Evolutionary conservation across 2,113 vertebrate genomes (phyloP).

Genomic region (Holacanthus passer): DNA sequence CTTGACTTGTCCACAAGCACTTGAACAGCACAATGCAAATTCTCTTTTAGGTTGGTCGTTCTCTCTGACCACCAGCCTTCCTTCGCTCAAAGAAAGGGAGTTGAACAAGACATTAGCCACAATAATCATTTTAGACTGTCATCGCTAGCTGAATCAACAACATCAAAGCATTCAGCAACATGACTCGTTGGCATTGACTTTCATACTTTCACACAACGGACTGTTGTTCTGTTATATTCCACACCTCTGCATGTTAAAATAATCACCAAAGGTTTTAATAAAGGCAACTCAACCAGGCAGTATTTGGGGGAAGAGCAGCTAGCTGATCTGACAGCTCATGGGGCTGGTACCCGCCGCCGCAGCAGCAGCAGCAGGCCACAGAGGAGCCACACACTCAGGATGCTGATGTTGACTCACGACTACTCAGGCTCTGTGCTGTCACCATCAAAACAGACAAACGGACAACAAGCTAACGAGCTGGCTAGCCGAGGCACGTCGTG

Average conservation of each 20-base stretch:
- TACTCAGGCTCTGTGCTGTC: neutral
- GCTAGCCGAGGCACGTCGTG: neutral
- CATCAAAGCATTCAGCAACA: neutral
- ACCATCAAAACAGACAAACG: too few species aligned
- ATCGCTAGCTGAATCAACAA: neutral
- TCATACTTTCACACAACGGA: neutral
- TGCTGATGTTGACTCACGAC: conserved; percentile 42
- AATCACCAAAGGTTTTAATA: too few species aligned
- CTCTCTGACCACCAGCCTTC: neutral
- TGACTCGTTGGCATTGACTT: neutral
- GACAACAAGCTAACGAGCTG: neutral
- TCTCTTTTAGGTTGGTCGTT: neutral
- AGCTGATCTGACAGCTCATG: neutral
- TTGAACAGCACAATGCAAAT: too few species aligned
- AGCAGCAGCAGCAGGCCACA: conserved; percentile 41
- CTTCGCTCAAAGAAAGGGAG: neutral
- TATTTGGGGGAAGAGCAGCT: neutral
- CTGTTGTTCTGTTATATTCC: neutral
- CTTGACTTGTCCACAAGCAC: neutral
- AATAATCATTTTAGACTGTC: neutral
- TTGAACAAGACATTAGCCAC: neutral
- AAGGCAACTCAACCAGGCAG: neutral
- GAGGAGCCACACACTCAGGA: conserved; percentile 26
- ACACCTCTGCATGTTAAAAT: neutral
- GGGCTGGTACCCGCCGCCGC: conserved; percentile 8